Percentiles rank a stretch among this genome's conserved stretches.
These are phyloP conservation scores for Cistogaster globosa DNA, from an alignment of 2,888 invertebrate species.

Conservation along the genomic window DNA sequence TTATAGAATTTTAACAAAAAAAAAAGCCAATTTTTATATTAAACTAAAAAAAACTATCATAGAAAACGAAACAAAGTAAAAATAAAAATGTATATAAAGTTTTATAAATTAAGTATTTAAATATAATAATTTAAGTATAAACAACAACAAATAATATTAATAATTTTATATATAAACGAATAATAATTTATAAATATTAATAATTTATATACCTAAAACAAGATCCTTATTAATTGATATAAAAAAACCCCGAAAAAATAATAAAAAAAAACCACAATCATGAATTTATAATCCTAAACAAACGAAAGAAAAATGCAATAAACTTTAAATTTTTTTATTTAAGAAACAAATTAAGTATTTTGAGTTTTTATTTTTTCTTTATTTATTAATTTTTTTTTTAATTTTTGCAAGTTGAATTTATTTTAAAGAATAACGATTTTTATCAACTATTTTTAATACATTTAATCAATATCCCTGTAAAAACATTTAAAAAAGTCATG, in stretches of 20 bases:
- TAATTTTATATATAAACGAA: constrained; percentile 3
- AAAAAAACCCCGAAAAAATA: constrained; percentile 57
- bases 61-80: constrained; percentile 28
- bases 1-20: constrained; percentile 66
- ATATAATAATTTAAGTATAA: constrained; percentile 46
- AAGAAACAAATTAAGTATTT: constrained; percentile 71
- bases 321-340: constrained; percentile 61
- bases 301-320: constrained; percentile 64
- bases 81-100: constrained; percentile 50
- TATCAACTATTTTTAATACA: too few relatives aligned
- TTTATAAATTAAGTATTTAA: constrained; percentile 54
- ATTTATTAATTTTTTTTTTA: constrained; percentile 25
- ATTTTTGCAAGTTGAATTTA: not conserved
- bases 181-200: constrained; percentile 47
- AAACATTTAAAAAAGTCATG: too few relatives aligned
- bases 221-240: constrained; percentile 52
- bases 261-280: constrained; percentile 40
- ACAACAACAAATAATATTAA: constrained; percentile 4
- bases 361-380: constrained; percentile 55
- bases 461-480: too few relatives aligned
- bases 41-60: constrained; percentile 47
- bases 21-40: constrained; percentile 63
- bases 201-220: constrained; percentile 43
- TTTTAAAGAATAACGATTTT: too few relatives aligned
- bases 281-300: constrained; percentile 71